A percentile compares a stretch with the other conserved stretches of the same genome.
phyloP scores from a whole-genome alignment of 37 sponge, comb jelly and placozoan genomes.

The Crambe crambe region DNA sequence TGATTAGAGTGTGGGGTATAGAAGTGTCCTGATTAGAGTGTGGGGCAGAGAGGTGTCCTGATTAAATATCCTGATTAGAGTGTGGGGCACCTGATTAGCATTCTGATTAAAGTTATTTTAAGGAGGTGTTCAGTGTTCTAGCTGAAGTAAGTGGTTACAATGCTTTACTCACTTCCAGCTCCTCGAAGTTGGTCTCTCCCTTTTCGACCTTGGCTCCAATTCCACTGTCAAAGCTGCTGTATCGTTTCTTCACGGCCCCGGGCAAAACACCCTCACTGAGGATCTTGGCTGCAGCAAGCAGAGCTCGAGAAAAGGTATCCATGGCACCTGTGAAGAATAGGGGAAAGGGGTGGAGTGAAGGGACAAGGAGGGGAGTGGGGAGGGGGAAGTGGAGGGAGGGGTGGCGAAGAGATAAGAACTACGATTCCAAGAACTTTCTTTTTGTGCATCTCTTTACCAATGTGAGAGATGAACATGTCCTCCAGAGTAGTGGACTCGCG shows the following conservation, averaged over 20 bases:
- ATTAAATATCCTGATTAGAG: not conserved
- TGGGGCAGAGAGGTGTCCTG: not conserved
- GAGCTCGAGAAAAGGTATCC: constrained; percentile 74
- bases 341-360: no score
- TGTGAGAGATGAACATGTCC: constrained; percentile 77
- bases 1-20: no score
- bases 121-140: no score
- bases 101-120: no score
- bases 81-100: not conserved
- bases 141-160: not conserved
- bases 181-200: constrained; percentile 18
- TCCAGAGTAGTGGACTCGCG: constrained; percentile 64
- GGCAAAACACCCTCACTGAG: constrained; percentile 41
- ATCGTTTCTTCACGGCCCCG: constrained; percentile 40
- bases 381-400: no score
- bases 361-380: not conserved
- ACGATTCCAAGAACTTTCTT: no score
- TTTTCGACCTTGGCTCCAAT: constrained; percentile 39
- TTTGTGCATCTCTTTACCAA: constrained; percentile 63
- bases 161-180: constrained; percentile 32
- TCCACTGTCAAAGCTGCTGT: constrained; percentile 27
- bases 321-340: constrained; percentile 65
- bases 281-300: constrained; percentile 40
- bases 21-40: not conserved
- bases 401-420: no score